These are phyloP conservation scores for Drosophila longiperda DNA, from an alignment of 2,888 invertebrate genomes.

Conservation along the genomic window DNA sequence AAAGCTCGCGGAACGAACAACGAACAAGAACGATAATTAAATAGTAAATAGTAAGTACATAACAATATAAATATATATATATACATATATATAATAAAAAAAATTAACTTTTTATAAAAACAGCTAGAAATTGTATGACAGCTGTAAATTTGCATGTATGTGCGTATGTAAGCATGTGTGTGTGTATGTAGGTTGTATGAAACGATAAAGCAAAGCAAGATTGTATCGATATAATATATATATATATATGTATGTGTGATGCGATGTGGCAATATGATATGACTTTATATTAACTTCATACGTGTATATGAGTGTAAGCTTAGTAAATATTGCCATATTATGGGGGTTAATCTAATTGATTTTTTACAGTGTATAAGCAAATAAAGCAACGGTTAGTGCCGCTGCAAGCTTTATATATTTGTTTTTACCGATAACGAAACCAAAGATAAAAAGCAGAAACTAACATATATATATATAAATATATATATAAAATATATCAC, in stretches of 20 bases:
- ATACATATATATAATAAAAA: conserved; percentile 5
- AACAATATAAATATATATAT: conserved; percentile 23
- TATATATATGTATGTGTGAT: neutral
- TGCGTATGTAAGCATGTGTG: neutral
- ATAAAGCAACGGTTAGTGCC: conserved; percentile 43
- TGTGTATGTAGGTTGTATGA: neutral
- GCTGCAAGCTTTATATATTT: conserved; percentile 34
- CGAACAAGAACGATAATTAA: conserved; percentile 34
- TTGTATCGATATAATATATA: conserved; percentile 29
- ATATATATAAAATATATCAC: conserved; percentile 16
- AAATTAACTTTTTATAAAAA: conserved; percentile 8
- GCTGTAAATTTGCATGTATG: conserved; percentile 11
- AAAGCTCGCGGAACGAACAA: conserved; percentile 40
- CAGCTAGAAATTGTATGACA: neutral
- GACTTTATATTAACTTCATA: conserved; percentile 10
- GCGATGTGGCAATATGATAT: conserved; percentile 16
- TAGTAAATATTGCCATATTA: conserved; percentile 15
- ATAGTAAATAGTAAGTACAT: conserved; percentile 23
- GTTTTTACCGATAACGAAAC: conserved; percentile 36
- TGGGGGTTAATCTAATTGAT: conserved; percentile 1
- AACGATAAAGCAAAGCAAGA: conserved; percentile 23
- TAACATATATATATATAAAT: conserved; percentile 9
- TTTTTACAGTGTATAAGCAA: conserved; percentile 40
- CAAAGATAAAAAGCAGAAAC: conserved; percentile 38
- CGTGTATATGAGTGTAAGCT: conserved; percentile 9